These are phyloP conservation scores for Thunnus thynnus DNA, from an alignment of 2,113 vertebrate genomes.

Conservation along the genomic window DNA sequence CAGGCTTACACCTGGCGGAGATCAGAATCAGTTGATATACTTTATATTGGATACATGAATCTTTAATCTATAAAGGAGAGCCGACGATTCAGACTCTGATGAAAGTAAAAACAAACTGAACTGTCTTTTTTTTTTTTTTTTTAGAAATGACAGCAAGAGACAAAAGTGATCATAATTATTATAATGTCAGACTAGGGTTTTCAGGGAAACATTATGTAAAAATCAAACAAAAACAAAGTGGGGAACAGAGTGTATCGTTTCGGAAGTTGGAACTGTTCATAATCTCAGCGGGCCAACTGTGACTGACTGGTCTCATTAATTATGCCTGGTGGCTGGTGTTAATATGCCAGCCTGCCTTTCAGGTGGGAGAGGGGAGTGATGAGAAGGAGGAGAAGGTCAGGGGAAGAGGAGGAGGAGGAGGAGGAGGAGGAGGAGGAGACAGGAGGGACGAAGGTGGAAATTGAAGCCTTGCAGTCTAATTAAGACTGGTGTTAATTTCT, in stretches of 20 bases:
- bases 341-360: conserved; percentile 44
- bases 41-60: too few species aligned
- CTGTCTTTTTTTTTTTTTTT: too few species aligned
- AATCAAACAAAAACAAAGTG: too few species aligned
- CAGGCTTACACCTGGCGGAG: too few species aligned
- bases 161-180: background rate
- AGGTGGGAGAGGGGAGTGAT: conserved; percentile 29
- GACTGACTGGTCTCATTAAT: conserved; percentile 59
- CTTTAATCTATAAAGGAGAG: too few species aligned
- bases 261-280: background rate
- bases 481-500: conserved; percentile 81
- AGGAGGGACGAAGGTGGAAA: conserved; percentile 57
- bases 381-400: conserved; percentile 50
- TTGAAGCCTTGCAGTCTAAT: conserved; percentile 75
- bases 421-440: conserved; percentile 20
- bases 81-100: too few species aligned
- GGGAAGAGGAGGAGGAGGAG: conserved; percentile 3
- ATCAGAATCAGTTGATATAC: too few species aligned
- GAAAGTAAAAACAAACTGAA: too few species aligned
- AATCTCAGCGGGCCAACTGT: conserved; percentile 21
- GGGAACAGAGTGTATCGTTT: background rate
- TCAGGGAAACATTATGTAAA: too few species aligned
- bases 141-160: too few species aligned
- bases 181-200: background rate
- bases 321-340: conserved; percentile 58